These are phyloP conservation scores for Gallinago paraguaiae DNA, from an alignment of 2,113 vertebrate genomes.

Conservation along the genomic window DNA sequence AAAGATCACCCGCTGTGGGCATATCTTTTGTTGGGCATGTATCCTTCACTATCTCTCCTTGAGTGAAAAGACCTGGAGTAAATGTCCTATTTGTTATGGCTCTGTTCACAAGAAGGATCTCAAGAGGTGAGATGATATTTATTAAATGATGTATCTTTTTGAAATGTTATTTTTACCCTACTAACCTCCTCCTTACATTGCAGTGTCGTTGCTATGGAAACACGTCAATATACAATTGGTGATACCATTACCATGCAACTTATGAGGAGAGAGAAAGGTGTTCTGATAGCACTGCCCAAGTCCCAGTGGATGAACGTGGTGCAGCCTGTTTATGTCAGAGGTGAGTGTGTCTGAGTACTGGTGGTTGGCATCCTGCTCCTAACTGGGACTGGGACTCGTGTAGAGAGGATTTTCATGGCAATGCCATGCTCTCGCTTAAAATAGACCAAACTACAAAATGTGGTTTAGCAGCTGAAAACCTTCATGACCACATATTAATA, in stretches of 20 bases:
- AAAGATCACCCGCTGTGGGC: conserved; percentile 96
- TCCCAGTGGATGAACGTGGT: conserved; percentile 92
- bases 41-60: conserved; percentile 97
- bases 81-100: conserved; percentile 97
- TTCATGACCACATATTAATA: neutral
- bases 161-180: neutral
- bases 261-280: conserved; percentile 94
- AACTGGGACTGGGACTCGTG: neutral
- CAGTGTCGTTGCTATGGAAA: conserved; percentile 96
- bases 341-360: conserved; percentile 63
- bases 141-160: neutral
- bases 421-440: neutral
- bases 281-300: conserved; percentile 91
- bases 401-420: neutral
- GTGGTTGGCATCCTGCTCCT: neutral
- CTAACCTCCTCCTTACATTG: neutral
- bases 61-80: conserved; percentile 94
- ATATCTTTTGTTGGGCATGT: conserved; percentile 98
- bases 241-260: conserved; percentile 94
- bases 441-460: neutral
- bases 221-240: conserved; percentile 87
- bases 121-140: conserved; percentile 83
- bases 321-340: conserved; percentile 89
- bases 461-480: neutral
- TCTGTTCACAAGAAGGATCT: conserved; percentile 91